Conservation (phyloP, 64 coral and sea anemone genomes). For the Anthopleura sola region DNA sequence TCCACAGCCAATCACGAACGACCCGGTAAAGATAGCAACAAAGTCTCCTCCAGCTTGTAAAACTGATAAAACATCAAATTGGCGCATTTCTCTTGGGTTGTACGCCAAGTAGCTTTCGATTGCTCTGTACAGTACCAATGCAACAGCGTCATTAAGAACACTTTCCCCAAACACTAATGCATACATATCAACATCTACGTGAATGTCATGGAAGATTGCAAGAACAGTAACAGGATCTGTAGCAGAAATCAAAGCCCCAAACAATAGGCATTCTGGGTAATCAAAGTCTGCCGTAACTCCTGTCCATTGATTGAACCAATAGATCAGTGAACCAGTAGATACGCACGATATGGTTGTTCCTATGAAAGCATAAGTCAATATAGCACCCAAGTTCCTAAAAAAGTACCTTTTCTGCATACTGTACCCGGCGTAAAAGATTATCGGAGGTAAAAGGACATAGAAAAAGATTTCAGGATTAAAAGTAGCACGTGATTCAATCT, state of each 20-base stretch:
- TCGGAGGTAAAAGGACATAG: slow-evolving; percentile 88
- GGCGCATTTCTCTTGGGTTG: slow-evolving; percentile 84
- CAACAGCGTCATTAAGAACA: slow-evolving; percentile 92
- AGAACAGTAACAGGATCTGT: slow-evolving; percentile 91
- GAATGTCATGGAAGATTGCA: slow-evolving; percentile 92
- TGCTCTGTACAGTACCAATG: slow-evolving; percentile 90
- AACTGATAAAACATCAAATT: slow-evolving; percentile 90
- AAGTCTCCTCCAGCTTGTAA: slow-evolving; percentile 77
- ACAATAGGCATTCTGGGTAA: slow-evolving; percentile 91
- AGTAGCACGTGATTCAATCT: slow-evolving; percentile 85
- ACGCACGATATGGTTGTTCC: slow-evolving; percentile 92
- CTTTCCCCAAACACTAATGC: slow-evolving; percentile 96
- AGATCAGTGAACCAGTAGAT: slow-evolving; percentile 76
- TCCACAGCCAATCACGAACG: slow-evolving; percentile 79
- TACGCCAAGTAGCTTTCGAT: slow-evolving; percentile 97
- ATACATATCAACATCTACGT: slow-evolving; percentile 94
- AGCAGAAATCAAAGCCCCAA: slow-evolving; percentile 88
- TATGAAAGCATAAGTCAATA: slow-evolving; percentile 94
- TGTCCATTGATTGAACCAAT: slow-evolving; percentile 85
- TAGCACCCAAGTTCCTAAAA: slow-evolving; percentile 93
- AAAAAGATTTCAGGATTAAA: slow-evolving; percentile 99
- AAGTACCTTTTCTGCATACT: slow-evolving; percentile 98
- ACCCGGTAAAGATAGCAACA: slow-evolving; percentile 89
- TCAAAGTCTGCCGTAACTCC: slow-evolving; percentile 81
- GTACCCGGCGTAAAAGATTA: slow-evolving; percentile 94